Base-by-base conservation (phyloP, 1,140 invertebrate species). In the Amphibalanus amphitrite region DNA sequence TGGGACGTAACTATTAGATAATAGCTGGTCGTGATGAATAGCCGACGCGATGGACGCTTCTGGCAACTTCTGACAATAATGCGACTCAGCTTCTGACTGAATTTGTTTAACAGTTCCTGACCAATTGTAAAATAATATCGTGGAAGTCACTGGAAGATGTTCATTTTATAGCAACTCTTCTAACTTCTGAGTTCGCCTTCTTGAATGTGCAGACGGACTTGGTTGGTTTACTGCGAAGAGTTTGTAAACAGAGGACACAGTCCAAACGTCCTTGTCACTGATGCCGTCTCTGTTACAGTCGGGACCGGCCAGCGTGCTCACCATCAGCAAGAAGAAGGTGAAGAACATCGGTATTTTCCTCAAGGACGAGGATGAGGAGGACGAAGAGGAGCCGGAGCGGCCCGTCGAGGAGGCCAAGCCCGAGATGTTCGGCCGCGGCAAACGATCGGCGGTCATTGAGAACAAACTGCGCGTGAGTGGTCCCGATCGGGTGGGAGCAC, bases 341-440 rank as follows among this genome's bases (percentile, higher is more conserved):
- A 98, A 98, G 81, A 96, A 96, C 77, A 89, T 98, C 76, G 92
- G 92, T 26, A 97, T 99, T 76, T 95, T 96, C 78, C 85, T 99
- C 0, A 97, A 97, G 81, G 84, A 80, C 70, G 92, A 95, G 70
- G 82, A 83, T 38, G 83, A 84, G 33, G 83, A 83, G 76, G 92
- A 95, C 47, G 90, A 93, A 71, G 89, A 93, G 72, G 90, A 93
- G 67, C 90, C 92, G 70, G 88, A 90, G 70, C 86, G 89, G 71
- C 74, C 72, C 28, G 64, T n/a, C 3, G 84, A 83, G 74, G 83
- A 82, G 79, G 87, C 87, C 78, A 88, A 85, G 79, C 89, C 87
- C 73, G 85, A 88, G 79, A 75, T 91, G 0, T 84, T 88, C 28
- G 88, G 89, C 0, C 82, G 95, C 75, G 93, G 94, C 29, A 90